Base-by-base conservation (phyloP, 2,797 vertebrate genomes). In the Pterois miles region DNA sequence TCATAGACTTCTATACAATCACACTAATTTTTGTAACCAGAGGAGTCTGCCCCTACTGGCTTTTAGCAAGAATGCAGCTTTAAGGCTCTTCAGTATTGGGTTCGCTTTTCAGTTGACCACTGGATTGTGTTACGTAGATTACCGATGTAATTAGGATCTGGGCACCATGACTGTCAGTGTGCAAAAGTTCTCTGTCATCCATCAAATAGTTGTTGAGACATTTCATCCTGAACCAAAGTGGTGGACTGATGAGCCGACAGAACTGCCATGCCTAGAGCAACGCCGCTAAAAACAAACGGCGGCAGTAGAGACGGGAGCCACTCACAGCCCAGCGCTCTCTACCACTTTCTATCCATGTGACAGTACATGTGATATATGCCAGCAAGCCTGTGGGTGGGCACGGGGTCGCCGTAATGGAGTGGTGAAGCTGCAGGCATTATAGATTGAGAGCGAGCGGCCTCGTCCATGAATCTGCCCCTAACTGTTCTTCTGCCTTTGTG, bases 381-480 rank as follows among this genome's bases (percentile, higher is more conserved):
- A 5, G 56, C 74, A 66, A 33, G 86, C 83, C 87, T 65, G 87
- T 68, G 84, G 90, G 86, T 84, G 85, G 75, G 88, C 83, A 82
- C 65, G 76, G 88, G 77, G 89, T 91, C 86, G 65, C 88, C 82
- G 91, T 95, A 95, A 95, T 94, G 92, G 91, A 94, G 93, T 88
- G 91, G 91, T 91, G 86, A 93, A 93, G 89, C 93, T 86, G 90
- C 85, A 65, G 86, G 90, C 91, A 58, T 94, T 93, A 93, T 92
- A 73, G 93, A 94, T 92, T 72, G 93, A 91, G 86, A 90, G 89
- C 58, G 63, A 82, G 84, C 72, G 12, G 83, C 81, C 80, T 70
- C 80, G 13, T 90, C 92, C 91, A 94, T 95, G 93, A 95, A 95
- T 95, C 94, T 95, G 88, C 88, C 78, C 89, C 88, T 93, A 92